Evolutionary conservation across 2,113 vertebrate genomes (phyloP), one percentile per base, ranked within the genome.

Genomic region (Addax nasomaculatus): DNA sequence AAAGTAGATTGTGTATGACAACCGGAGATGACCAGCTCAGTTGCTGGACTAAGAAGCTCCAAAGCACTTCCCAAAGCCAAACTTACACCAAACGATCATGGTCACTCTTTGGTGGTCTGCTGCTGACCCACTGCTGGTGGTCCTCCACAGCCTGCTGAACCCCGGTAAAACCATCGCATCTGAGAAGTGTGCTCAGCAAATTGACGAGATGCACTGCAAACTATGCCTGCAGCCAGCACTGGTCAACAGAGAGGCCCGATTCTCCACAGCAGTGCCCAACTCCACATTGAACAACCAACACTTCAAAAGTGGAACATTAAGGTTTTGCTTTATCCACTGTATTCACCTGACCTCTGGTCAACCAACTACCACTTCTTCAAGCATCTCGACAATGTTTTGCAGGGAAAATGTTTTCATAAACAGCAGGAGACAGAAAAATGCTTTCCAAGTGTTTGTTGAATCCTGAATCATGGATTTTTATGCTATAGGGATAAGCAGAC

Each of bases 1-100:
- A 70, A 36, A 70, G 64, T 21, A 70, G 64, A 36, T 21, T 70
- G n/a, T 11, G n/a, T 70, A 36, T 36, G 17, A 36, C n/a, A 70
- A 70, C 64, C 0, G 0, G 64, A 2, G n/a, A 36, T 6, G 64
- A 36, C 64, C n/a, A 70, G n/a, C 17, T 5, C n/a, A 36, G n/a
- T 70, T 36, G 17, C n/a, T 36, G 64, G n/a, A 70, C 64, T 36
- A 70, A 70, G n/a, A 21, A 21, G n/a, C n/a, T 70, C n/a, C 64
- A 70, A 70, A 36, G 9, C 17, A 36, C 64, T 70, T 70, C 64
- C n/a, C n/a, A 70, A 36, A 70, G n/a, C n/a, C 64, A 70, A 5
- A 36, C n/a, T 36, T 70, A 70, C 2, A 70, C 64, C 64, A 70
- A 70, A 11, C 36, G 2, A 36, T 36, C 17, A 36, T 2, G 17